Conservation (phyloP, 2,797 vertebrate species). For the Helarctos malayanus region DNA sequence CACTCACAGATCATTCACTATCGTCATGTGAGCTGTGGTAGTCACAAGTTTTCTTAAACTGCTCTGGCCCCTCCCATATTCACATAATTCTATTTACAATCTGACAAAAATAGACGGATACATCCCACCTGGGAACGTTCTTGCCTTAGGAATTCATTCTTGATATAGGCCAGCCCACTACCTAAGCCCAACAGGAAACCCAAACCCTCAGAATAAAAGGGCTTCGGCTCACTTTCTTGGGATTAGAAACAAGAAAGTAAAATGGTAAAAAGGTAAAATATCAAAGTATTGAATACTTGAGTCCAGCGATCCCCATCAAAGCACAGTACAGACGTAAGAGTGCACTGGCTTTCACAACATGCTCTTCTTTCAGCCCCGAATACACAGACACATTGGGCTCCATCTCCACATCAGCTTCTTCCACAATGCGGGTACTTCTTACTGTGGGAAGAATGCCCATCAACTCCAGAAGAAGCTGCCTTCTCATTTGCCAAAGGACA, state of each 20-base stretch:
- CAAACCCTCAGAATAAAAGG: slow-evolving; percentile 52
- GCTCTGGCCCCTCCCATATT: not conserved
- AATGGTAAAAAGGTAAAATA: slow-evolving; percentile 72
- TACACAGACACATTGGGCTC: slow-evolving; percentile 92
- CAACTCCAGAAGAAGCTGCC: slow-evolving; percentile 97
- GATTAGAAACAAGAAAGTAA: slow-evolving; percentile 74
- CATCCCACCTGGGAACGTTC: not conserved
- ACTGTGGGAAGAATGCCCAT: slow-evolving; percentile 97
- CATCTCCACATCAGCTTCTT: slow-evolving; percentile 91
- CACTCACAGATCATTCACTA: not conserved
- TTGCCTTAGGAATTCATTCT: slow-evolving; percentile 37
- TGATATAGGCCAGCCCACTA: slow-evolving; percentile 7
- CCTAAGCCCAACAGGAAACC: not conserved
- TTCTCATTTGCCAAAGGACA: slow-evolving; percentile 98
- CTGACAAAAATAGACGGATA: slow-evolving; percentile 53
- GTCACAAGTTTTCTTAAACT: not conserved
- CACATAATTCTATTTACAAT: slow-evolving; percentile 50
- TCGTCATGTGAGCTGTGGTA: not conserved
- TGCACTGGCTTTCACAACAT: slow-evolving; percentile 98
- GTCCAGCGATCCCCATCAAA: slow-evolving; percentile 98
- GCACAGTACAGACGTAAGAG: slow-evolving; percentile 97
- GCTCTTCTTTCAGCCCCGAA: slow-evolving; percentile 97
- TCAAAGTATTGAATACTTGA: slow-evolving; percentile 92
- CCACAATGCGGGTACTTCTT: slow-evolving; percentile 93
- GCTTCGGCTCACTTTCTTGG: slow-evolving; percentile 51